A percentile compares a stretch with the other conserved stretches of the same genome.
Evolutionary conservation across 2,797 vertebrate genomes (phyloP).

Genomic region (Acrossocheilus wenchowensis): DNA sequence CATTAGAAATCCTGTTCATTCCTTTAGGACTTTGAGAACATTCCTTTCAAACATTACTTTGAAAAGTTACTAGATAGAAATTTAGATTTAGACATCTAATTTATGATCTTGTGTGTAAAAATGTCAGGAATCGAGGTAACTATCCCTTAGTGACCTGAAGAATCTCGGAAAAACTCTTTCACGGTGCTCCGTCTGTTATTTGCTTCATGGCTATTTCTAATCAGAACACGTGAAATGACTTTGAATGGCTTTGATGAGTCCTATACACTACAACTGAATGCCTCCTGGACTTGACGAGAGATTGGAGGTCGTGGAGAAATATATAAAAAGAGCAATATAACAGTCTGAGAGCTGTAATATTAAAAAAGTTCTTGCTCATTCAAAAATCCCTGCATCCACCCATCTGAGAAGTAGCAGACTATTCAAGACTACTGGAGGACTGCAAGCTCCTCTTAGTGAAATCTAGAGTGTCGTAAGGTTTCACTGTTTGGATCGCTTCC

Average conservation of each 20-base stretch:
- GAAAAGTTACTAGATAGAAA: background rate
- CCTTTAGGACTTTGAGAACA: background rate
- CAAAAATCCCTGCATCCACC: background rate
- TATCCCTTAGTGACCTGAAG: background rate
- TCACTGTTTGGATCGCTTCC: background rate
- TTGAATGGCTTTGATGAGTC: constrained; percentile 18
- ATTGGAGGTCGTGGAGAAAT: background rate
- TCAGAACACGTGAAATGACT: constrained; percentile 17
- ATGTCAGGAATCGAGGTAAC: background rate
- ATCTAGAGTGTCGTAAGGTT: constrained; percentile 4
- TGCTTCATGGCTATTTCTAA: constrained; percentile 5
- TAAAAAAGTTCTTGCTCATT: constrained; percentile 21
- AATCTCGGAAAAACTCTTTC: background rate
- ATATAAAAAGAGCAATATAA: constrained; percentile 26
- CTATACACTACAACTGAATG: background rate
- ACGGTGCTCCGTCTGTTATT: background rate
- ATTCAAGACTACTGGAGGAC: constrained; percentile 23
- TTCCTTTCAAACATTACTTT: background rate
- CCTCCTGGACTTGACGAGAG: constrained; percentile 4
- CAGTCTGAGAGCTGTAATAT: constrained; percentile 25
- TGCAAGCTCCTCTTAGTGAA: constrained; percentile 7
- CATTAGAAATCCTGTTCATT: background rate
- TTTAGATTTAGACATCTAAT: constrained; percentile 3
- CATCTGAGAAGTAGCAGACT: background rate
- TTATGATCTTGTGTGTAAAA: constrained; percentile 4